Base-by-base conservation (phyloP, 2,797 vertebrate genomes). In the Mycteria americana region DNA sequence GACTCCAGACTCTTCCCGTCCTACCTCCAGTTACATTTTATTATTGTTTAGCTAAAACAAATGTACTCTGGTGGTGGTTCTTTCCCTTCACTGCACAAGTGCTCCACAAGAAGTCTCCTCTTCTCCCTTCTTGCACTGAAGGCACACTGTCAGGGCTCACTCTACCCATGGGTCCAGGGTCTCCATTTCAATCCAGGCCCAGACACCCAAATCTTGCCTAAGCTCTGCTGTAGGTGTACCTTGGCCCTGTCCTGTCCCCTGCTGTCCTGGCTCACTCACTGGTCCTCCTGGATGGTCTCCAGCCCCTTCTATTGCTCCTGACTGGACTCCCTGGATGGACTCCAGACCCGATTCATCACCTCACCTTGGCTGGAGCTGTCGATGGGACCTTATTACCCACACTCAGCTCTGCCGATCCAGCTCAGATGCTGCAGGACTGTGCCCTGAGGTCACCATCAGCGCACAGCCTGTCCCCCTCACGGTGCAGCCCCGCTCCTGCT, bases 391-490 rank as follows among this genome's bases (percentile, higher is more conserved):
- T 19, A 8, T 25, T 43, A 41, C 5, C 13, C 1, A 1, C 39
- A 45, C 5, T 19, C 19, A 14, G 22, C 22, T 73, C 64, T 67
- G 43, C 23, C 13, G 31, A 70, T 25, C 18, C 64, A 59, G 51
- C 25, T 76, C 37, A 43, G 76, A 59, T 11, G 28, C 53, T 83
- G 37, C 37, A 56, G 56, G 59, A 73, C 28, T 10, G 11, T 16
- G 37, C 37, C 37, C 64, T 65, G n/a, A 15, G 11, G 45, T 57
- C 41, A 39, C 30, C 0, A 0, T 23, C 33, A 72, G 23, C 1
- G 0, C 24, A 10, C 4, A 53, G 45, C 18, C 60, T 27, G 33
- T 13, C 1, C 0, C 3, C 28, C 4, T 43, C 35, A 18, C 0
- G 14, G 57, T 39, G 18, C 31, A 65, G 37, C 50, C 37, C 46